Base-by-base conservation (phyloP, 2,888 invertebrate genomes). In the Ophion costatus region DNA sequence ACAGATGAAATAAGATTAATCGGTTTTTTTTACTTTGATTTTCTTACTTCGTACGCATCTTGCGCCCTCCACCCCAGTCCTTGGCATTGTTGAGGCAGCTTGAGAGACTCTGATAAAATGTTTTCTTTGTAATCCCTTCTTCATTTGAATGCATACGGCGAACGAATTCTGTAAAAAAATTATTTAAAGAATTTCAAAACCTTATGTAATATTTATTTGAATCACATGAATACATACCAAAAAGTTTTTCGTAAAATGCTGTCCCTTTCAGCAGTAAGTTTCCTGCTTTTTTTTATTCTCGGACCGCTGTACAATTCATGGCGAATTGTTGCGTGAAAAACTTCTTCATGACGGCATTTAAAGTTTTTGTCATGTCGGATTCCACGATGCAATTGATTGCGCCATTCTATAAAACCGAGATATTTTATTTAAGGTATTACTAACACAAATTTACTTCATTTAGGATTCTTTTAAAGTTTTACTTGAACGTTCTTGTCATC, bases 31-130 rank as follows among this genome's bases (percentile, higher is more conserved):
- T 24, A 51, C n/a, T 20, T 57, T 38, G 20, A 51, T 64, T 66
- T 57, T 51, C n/a, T 66, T 45, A 33, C 33, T 20, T 51, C 45
- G 69, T 42, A 59, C 77, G 45, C 67, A 59, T 59, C 24, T 80
- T 80, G 56, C 66, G 66, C n/a, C 66, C 73, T 66, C 80, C 80
- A 22, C 73, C 80, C 66, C 73, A 80, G 29, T 80, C 80, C 42
- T 80, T 80, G 6, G 73, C 64, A 64, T 79, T 80, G 9, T 73
- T 80, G 17, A 73, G 20, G 42, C 38, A 57, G 57, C 5, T 51
- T 66, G 64, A 51, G 7, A 80, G 71, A 33, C 73, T 80, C 20
- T 66, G 71, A 38, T 71, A 24, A 3, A 57, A 80, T 24, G 0
- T 56, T 64, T 71, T 79, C 22, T 79, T 71, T 5, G 64, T 71